A percentile compares a stretch with the other conserved stretches of the same genome.
phyloP scores from a whole-genome alignment of 1,140 invertebrate genomes.

The Phymorhynchus buccinoides region DNA sequence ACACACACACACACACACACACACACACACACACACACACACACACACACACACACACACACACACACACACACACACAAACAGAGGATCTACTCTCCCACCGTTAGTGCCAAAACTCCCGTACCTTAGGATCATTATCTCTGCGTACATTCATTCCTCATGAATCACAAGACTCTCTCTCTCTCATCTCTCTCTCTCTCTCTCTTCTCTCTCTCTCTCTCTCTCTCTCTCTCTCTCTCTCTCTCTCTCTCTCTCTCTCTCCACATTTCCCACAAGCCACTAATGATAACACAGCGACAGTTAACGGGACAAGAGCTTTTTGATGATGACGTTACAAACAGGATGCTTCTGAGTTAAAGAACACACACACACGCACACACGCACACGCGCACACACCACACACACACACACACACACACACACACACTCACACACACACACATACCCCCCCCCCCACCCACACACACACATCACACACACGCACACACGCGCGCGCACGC shows the following conservation, averaged over 20 bases:
- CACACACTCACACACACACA: neutral
- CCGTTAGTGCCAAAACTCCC: neutral
- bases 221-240: neutral
- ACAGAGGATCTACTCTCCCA: neutral
- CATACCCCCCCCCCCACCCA: too few species aligned
- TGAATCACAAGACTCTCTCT: neutral
- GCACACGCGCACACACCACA: neutral
- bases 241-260: neutral
- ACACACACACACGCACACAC: conserved; percentile 1
- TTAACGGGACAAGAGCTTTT: too few species aligned
- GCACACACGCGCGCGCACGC: neutral
- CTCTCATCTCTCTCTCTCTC: neutral
- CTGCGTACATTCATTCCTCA: neutral
- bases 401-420: neutral
- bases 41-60: neutral
- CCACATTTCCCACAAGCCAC: neutral
- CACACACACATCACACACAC: neutral
- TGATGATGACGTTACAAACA: too few species aligned
- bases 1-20: neutral
- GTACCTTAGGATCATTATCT: neutral
- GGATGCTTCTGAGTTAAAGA: neutral
- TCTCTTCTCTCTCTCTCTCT: neutral
- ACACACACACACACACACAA: neutral
- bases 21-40: neutral
- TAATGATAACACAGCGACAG: neutral